phyloP scores from a whole-genome alignment of 2,113 vertebrate genomes.

The Lasiurus cinereus region DNA sequence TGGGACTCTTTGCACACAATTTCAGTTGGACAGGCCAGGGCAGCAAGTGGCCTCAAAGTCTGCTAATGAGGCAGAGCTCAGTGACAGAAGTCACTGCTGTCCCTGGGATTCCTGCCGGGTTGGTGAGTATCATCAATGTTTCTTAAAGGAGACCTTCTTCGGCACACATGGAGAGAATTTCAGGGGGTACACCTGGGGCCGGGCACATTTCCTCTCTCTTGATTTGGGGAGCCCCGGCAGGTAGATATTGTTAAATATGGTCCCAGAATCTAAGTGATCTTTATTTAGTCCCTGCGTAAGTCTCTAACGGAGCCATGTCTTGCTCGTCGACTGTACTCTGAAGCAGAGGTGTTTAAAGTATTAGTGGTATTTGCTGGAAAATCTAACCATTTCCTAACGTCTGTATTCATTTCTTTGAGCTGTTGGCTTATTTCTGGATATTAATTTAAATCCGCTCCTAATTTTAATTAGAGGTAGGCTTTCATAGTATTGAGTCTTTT shows the following conservation, averaged over 20 bases:
- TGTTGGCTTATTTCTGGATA: slow-evolving; percentile 72
- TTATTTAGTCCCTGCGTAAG: not conserved
- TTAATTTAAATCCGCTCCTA: slow-evolving; percentile 72
- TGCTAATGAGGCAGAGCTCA: not conserved
- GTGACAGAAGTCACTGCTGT: not conserved
- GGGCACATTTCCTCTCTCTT: not conserved
- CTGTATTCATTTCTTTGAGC: slow-evolving; percentile 68
- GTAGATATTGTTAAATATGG: not conserved
- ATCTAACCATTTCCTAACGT: slow-evolving; percentile 58
- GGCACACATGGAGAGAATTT: not conserved
- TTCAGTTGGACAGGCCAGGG: not conserved
- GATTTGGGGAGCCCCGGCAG: not conserved
- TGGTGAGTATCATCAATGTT: not conserved
- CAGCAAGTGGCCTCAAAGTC: not conserved
- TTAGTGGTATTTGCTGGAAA: slow-evolving; percentile 49
- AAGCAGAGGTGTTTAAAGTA: slow-evolving; percentile 2
- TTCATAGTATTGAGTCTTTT: slow-evolving; percentile 73
- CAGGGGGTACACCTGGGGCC: not conserved
- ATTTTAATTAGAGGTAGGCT: slow-evolving; percentile 83
- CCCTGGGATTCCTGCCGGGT: not conserved
- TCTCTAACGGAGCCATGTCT: not conserved
- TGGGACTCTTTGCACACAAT: not conserved
- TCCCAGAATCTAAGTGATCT: slow-evolving; percentile 1
- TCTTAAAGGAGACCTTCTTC: not conserved
- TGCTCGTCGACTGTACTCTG: not conserved